Evolutionary conservation across 2,113 vertebrate genomes (phyloP).

Genomic region (Platysteira castanea): DNA sequence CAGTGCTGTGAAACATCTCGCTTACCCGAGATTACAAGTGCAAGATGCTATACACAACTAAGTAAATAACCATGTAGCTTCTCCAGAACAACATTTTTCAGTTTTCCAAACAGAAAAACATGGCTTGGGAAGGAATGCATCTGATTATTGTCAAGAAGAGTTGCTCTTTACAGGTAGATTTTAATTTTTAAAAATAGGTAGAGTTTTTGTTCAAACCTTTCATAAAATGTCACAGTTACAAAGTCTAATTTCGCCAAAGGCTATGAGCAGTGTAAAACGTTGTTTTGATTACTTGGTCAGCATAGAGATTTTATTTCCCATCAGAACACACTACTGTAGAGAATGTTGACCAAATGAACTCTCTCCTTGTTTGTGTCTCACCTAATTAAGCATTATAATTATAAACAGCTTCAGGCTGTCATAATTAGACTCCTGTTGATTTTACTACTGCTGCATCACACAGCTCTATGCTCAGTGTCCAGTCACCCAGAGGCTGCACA

Average conservation of each 20-base stretch:
- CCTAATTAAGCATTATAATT: constrained; percentile 30
- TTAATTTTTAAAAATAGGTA: background rate
- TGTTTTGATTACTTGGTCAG: background rate
- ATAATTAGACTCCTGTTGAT: constrained; percentile 17
- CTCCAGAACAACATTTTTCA: background rate
- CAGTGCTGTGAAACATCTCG: background rate
- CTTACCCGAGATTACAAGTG: background rate
- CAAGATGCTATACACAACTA: background rate
- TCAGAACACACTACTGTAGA: background rate
- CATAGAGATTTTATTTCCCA: background rate
- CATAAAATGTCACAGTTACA: background rate
- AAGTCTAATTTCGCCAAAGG: background rate
- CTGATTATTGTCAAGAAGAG: background rate
- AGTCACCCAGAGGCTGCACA: background rate
- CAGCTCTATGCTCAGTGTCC: background rate
- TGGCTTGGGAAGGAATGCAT: background rate
- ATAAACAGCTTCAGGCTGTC: constrained; percentile 14
- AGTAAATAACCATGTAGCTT: background rate
- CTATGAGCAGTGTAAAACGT: background rate
- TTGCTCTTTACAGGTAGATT: background rate
- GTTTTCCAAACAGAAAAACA: background rate
- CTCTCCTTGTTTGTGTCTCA: constrained; percentile 13
- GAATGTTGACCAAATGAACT: background rate
- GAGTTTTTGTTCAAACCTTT: background rate
- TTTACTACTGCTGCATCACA: background rate